Evolutionary conservation across 2,797 vertebrate species (phyloP), one percentile per base, ranked within the genome.

Genomic region (Trachurus trachurus): DNA sequence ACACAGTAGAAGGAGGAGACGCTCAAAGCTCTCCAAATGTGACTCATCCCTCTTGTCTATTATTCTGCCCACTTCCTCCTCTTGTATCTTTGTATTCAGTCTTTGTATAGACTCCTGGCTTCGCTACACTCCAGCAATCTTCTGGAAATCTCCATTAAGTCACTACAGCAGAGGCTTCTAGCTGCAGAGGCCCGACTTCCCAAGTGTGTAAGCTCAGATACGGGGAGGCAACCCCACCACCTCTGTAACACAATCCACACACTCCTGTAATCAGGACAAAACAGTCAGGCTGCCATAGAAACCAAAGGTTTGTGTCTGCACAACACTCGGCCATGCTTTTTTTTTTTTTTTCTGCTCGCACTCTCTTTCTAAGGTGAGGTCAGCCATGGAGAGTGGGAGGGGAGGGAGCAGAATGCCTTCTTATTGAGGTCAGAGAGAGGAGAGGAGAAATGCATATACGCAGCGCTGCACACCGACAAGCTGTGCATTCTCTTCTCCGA

Each of bases 161-260:
- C 81, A 61, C 71, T 39, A 44, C 62, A 81, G 69, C 63, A 45
- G 56, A 77, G 74, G 60, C 34, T 9, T 87, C 80, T 59, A 26
- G 71, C 4, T 3, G 37, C 65, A 37, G 70, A n/a, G 58, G 63
- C 63, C 44, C 54, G 52, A 76, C 82, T 87, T 71, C 60, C 65
- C 52, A 29, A 72, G 26, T 72, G 54, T 77, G 76, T 45, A 59
- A 59, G 56, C 76, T 78, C 67, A 37, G 74, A 60, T 78, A 80
- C 65, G 37, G 9, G 47, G 63, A 75, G 47, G 61, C 67, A 63
- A 70, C 78, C 70, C 65, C 86, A 81, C 87, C 90, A 90, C 91
- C 88, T 90, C 82, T 76, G 89, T 88, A 94, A 96, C 91, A 94
- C 93, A 94, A 92, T 92, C 88, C 89, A 89, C 90, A 92, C 84